Evolutionary conservation across 2,888 invertebrate species (phyloP).

Genomic region (Lochmaea capreae): DNA sequence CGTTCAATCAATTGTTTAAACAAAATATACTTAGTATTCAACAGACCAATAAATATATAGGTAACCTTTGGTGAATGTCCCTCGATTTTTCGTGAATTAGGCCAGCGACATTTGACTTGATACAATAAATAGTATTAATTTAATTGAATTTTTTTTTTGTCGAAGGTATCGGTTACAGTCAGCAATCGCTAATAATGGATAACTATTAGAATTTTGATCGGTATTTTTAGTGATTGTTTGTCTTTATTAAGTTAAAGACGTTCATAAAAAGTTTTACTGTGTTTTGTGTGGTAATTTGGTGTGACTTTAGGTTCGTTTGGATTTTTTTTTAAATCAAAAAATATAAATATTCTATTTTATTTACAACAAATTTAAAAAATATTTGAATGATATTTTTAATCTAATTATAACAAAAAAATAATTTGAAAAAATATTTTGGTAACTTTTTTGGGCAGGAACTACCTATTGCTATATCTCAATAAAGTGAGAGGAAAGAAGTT

Average conservation of each 20-base stretch:
- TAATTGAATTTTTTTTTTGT: constrained; percentile 25
- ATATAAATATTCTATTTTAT: background rate
- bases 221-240: constrained; percentile 11
- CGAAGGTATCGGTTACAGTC: constrained; percentile 9
- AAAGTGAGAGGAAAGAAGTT: too few species aligned
- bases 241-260: constrained; percentile 7
- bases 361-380: too few species aligned
- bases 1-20: constrained; percentile 9
- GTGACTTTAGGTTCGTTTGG: background rate
- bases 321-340: background rate
- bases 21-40: constrained; percentile 17
- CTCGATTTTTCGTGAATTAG: constrained; percentile 22
- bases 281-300: background rate
- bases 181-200: constrained; percentile 8
- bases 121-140: constrained; percentile 7
- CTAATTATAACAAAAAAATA: too few species aligned
- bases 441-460: too few species aligned
- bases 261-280: background rate
- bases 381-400: too few species aligned
- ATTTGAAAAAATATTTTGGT: too few species aligned
- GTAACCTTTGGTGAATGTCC: constrained; percentile 23
- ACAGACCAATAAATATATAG: constrained; percentile 28
- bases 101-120: constrained; percentile 19
- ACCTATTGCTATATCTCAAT: too few species aligned
- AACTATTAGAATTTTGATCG: background rate